Percentiles rank a stretch among this genome's conserved stretches.
phyloP scores from a whole-genome alignment of 2,797 vertebrate species.

The Sebastes taczanowskii region DNA sequence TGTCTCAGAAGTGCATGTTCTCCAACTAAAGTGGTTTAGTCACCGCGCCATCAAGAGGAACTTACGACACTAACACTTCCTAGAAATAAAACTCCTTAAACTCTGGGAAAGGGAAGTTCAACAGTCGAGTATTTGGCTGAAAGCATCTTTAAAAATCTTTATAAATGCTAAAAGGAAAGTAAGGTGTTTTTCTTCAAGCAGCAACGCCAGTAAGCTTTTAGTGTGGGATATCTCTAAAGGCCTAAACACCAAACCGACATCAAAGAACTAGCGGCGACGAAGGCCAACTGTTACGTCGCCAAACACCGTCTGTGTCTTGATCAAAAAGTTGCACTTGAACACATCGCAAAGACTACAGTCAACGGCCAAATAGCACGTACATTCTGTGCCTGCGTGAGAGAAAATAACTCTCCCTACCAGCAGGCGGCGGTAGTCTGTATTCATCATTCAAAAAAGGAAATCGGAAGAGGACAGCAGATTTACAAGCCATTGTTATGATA shows the following conservation, averaged over 20 bases:
- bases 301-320: not conserved
- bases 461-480: not conserved
- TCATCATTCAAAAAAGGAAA: not conserved
- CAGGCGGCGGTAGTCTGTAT: not conserved
- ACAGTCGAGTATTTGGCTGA: not conserved
- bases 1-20: conserved; percentile 69
- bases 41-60: conserved; percentile 62
- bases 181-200: not conserved
- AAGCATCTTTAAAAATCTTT: not conserved
- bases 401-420: not conserved
- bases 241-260: not conserved
- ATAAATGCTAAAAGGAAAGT: not conserved
- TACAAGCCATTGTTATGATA: not conserved
- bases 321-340: too few species aligned
- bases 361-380: not conserved
- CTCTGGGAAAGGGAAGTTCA: conserved; percentile 26
- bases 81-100: conserved; percentile 43
- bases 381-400: not conserved
- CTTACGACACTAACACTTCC: conserved; percentile 56
- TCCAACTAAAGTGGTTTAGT: conserved; percentile 57
- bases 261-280: not conserved
- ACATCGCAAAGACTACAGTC: not conserved
- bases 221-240: not conserved
- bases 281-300: not conserved
- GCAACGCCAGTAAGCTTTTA: not conserved